Evolutionary conservation across 2,888 invertebrate species (phyloP).

Genomic region (Eumacrocentrus americanus): DNA sequence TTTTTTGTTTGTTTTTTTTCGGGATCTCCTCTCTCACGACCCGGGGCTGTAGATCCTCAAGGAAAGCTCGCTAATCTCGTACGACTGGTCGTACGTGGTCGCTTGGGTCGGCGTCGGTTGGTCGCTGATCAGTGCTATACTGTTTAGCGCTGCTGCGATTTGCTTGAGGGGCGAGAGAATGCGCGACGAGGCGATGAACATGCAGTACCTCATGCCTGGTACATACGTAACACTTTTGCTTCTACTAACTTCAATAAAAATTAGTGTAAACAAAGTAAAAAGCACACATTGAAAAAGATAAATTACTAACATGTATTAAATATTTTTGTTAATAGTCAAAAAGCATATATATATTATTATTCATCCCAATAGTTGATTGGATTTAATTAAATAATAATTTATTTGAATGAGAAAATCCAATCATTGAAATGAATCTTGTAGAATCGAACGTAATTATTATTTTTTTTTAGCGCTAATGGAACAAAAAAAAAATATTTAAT

Average conservation of each 20-base stretch:
- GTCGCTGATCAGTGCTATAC: conserved; percentile 87
- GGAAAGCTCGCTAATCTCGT: conserved; percentile 83
- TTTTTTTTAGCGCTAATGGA: too few relatives aligned
- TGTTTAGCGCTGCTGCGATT: conserved; percentile 92
- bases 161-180: conserved; percentile 93
- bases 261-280: too few relatives aligned
- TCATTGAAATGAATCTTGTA: too few relatives aligned
- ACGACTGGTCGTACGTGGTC: conserved; percentile 97
- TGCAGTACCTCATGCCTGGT: conserved; percentile 98
- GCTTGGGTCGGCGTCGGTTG: conserved; percentile 96
- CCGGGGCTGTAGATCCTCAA: conserved; percentile 73
- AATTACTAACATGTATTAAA: too few relatives aligned
- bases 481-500: too few relatives aligned
- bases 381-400: too few relatives aligned
- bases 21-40: conserved; percentile 1
- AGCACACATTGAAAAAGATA: too few relatives aligned
- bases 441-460: too few relatives aligned
- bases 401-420: too few relatives aligned
- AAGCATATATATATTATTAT: too few relatives aligned
- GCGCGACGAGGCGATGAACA: conserved; percentile 93
- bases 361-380: too few relatives aligned
- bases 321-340: too few relatives aligned
- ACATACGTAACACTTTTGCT: conserved; percentile 58
- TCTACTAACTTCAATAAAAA: conserved; percentile 46
- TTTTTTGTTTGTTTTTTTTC: conserved; percentile 42